Evolutionary conservation across 2,113 vertebrate species (phyloP).

Genomic region (Panurus biarmicus): DNA sequence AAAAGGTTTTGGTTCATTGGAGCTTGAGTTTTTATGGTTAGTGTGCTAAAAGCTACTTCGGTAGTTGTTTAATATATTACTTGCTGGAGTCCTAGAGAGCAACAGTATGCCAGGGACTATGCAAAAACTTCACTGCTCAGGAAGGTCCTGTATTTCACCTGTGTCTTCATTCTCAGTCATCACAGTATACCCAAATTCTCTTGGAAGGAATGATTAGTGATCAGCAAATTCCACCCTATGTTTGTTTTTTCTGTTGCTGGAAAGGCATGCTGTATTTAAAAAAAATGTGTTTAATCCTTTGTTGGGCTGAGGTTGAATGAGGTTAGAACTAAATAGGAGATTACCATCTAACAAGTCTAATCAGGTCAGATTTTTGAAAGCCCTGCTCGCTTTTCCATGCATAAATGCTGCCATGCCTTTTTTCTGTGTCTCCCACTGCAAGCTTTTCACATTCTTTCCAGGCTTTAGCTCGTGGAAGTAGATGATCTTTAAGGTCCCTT

Average conservation of each 20-base stretch:
- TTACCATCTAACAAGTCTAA: constrained; percentile 43
- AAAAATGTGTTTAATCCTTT: constrained; percentile 36
- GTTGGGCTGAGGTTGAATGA: constrained; percentile 23
- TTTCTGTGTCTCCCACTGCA: background rate
- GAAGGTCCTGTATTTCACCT: background rate
- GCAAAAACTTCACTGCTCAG: background rate
- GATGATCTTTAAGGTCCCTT: background rate
- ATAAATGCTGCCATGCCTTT: constrained; percentile 40
- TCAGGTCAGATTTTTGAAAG: constrained; percentile 56
- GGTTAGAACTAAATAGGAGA: constrained; percentile 34
- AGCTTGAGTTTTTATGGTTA: constrained; percentile 48
- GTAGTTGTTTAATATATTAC: constrained; percentile 62
- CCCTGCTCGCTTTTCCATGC: constrained; percentile 38
- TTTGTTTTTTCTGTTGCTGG: constrained; percentile 33
- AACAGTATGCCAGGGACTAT: background rate
- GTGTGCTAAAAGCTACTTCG: constrained; percentile 30
- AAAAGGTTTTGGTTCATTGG: constrained; percentile 56
- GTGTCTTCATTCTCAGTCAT: background rate
- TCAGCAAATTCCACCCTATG: constrained; percentile 37
- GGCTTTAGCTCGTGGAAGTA: background rate
- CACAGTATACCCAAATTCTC: background rate
- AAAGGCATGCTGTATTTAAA: constrained; percentile 27
- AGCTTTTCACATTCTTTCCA: constrained; percentile 45
- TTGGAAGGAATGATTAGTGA: background rate
- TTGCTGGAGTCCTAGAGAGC: background rate